Percentiles rank a stretch among this genome's conserved stretches.
Conservation (phyloP, 2,888 invertebrate species). For the Agapetus fuscipes region DNA sequence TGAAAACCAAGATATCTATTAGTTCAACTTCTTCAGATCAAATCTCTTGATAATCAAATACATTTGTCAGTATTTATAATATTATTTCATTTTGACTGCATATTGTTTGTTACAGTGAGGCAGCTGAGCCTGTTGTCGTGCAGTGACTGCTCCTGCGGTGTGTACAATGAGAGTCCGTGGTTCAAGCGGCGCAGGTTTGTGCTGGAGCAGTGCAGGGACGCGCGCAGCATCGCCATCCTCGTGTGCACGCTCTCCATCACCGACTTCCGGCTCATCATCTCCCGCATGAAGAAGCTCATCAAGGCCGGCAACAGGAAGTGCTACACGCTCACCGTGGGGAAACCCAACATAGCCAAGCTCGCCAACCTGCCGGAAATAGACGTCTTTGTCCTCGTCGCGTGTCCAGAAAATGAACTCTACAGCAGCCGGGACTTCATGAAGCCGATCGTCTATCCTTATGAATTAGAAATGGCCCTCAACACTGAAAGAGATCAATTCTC, state of each 20-base stretch:
- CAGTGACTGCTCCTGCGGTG: slow-evolving; percentile 32
- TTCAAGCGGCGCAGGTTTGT: slow-evolving; percentile 74
- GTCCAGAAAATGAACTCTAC: slow-evolving; percentile 80
- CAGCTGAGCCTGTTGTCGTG: slow-evolving; percentile 51
- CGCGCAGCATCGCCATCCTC: slow-evolving; percentile 75
- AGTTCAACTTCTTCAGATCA: no score
- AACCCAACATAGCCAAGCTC: slow-evolving; percentile 88
- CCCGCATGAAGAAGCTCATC: slow-evolving; percentile 63
- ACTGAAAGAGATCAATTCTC: slow-evolving; percentile 45
- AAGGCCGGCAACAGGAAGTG: slow-evolving; percentile 72
- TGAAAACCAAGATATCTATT: no score
- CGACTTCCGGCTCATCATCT: slow-evolving; percentile 65
- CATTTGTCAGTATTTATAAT: no score
- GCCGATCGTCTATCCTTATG: slow-evolving; percentile 86
- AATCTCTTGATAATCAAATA: no score
- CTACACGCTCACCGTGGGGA: slow-evolving; percentile 88
- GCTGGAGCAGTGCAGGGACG: slow-evolving; percentile 88
- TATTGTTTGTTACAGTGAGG: slow-evolving; percentile 33
- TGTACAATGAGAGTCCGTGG: slow-evolving; percentile 39
- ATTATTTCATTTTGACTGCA: no score
- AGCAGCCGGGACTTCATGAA: slow-evolving; percentile 79
- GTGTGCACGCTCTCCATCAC: slow-evolving; percentile 85
- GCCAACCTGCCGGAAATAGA: slow-evolving; percentile 95
- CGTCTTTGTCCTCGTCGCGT: slow-evolving; percentile 83
- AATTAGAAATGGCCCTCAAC: slow-evolving; percentile 79